Percentiles rank a stretch among this genome's conserved stretches.
Evolutionary conservation across 2,888 invertebrate species (phyloP).

Genomic region (Dascillus cervinus): DNA sequence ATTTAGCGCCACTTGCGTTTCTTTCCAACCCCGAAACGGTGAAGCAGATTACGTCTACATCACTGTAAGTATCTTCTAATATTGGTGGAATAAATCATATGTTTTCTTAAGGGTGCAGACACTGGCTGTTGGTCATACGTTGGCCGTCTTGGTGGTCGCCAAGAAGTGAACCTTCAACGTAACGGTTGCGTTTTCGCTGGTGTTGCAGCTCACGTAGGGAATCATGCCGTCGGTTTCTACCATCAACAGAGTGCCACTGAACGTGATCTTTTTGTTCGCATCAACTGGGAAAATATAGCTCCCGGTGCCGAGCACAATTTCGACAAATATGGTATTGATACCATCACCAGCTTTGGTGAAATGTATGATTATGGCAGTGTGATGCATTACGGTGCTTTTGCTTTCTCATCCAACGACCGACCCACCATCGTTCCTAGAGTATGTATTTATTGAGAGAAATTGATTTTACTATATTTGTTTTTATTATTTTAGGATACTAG

Average conservation of each 20-base stretch:
- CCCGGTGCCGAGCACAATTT: conserved; percentile 49
- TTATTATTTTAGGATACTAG: conserved; percentile 36
- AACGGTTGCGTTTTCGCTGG: conserved; percentile 52
- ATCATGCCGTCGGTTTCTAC: conserved; percentile 74
- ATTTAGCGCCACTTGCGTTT: no score
- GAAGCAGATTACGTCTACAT: conserved; percentile 4
- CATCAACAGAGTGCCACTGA: conserved; percentile 77
- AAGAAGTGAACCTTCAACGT: conserved; percentile 5
- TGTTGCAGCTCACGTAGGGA: conserved; percentile 67
- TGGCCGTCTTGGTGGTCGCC: conserved; percentile 7
- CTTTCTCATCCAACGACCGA: conserved; percentile 61
- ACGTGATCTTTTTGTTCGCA: conserved; percentile 66
- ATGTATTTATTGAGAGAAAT: conserved; percentile 1
- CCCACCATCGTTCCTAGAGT: conserved; percentile 57
- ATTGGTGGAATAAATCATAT: not conserved
- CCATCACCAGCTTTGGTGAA: conserved; percentile 58
- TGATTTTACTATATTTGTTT: not conserved
- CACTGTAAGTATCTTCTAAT: conserved; percentile 1
- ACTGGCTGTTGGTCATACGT: conserved; percentile 13
- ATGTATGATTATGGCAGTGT: conserved; percentile 64
- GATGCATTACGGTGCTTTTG: conserved; percentile 63
- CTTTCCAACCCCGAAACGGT: no score
- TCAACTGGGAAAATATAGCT: conserved; percentile 64
- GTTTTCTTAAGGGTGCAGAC: conserved; percentile 2
- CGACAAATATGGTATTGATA: conserved; percentile 56